Percentiles rank a stretch among this genome's conserved stretches.
phyloP scores from a whole-genome alignment of 1,140 invertebrate species.

The Rhizoglyphus robini region DNA sequence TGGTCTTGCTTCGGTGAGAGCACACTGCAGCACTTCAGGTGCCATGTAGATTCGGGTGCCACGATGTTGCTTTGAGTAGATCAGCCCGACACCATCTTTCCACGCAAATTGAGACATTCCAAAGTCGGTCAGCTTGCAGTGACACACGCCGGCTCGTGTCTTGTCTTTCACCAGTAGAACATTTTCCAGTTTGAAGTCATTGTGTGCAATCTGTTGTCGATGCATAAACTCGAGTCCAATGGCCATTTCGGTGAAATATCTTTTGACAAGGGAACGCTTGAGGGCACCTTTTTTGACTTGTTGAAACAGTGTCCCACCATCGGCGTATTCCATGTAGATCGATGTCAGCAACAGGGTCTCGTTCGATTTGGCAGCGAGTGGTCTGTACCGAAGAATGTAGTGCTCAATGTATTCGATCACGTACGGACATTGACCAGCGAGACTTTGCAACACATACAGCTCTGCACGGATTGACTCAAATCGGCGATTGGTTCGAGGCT shows the following conservation, averaged over 20 bases:
- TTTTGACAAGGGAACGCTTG: not conserved
- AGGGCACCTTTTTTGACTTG: not conserved
- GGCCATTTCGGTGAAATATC: not conserved
- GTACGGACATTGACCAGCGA: not conserved
- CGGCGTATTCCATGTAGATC: not conserved
- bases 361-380: not conserved
- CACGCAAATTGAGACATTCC: not conserved
- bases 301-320: not conserved
- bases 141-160: not conserved
- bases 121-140: constrained; percentile 8
- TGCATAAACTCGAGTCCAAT: not conserved
- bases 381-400: not conserved
- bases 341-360: not conserved
- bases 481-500: not conserved
- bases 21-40: not conserved
- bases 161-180: not conserved
- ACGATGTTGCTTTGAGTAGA: not conserved
- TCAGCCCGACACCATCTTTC: not conserved
- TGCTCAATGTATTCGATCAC: constrained; percentile 1
- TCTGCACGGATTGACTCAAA: not conserved
- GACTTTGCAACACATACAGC: not conserved
- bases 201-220: not conserved
- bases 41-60: not conserved
- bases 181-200: constrained; percentile 1
- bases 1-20: not conserved